phyloP scores from a whole-genome alignment of 35 echinoderm and acorn worm genomes.

The Acanthaster planci region DNA sequence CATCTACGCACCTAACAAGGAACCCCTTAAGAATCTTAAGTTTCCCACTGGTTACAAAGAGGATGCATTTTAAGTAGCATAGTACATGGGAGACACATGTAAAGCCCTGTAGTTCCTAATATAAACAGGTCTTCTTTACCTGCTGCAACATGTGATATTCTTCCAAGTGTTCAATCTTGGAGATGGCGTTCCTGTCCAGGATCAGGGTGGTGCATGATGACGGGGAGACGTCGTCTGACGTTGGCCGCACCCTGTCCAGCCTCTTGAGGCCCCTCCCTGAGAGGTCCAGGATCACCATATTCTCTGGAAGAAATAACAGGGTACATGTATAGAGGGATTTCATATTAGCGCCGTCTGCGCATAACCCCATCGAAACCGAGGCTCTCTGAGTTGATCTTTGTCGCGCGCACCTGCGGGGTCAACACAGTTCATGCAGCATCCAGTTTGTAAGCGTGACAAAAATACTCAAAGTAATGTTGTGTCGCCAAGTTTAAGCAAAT shows the following conservation, averaged over 20 bases:
- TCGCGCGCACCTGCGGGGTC: no score
- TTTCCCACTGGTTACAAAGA: no score
- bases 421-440: no score
- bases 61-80: no score
- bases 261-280: slow-evolving; percentile 80
- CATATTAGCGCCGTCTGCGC: no score
- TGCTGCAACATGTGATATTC: slow-evolving; percentile 82
- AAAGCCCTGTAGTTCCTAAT: neutral
- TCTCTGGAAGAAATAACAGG: slow-evolving; percentile 46
- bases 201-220: slow-evolving; percentile 86
- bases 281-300: slow-evolving; percentile 89
- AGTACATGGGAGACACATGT: neutral
- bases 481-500: no score
- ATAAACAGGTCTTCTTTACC: slow-evolving; percentile 23
- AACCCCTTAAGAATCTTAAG: no score
- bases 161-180: slow-evolving; percentile 85
- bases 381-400: no score
- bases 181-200: slow-evolving; percentile 88
- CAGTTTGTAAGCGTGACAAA: neutral
- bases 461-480: neutral
- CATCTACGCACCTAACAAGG: no score
- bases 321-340: no score
- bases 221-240: slow-evolving; percentile 35
- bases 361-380: no score
- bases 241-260: slow-evolving; percentile 47